These are phyloP conservation scores for Tympanoctomys barrerae DNA, from an alignment of 2,797 vertebrate species.

Conservation along the genomic window DNA sequence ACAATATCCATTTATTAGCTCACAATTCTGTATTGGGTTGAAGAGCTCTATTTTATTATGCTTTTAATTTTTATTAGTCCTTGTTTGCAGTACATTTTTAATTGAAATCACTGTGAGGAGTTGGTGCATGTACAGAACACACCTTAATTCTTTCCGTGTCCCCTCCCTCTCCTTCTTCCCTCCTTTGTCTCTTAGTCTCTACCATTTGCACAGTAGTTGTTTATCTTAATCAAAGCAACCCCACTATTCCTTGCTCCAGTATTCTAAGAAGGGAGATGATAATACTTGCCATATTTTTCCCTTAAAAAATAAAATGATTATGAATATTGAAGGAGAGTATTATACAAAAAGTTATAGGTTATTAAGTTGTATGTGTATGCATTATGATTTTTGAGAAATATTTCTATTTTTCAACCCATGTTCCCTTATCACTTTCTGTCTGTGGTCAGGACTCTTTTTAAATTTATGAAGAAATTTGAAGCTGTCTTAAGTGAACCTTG, in stretches of 20 bases:
- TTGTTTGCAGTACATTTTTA: not conserved
- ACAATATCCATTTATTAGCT: not conserved
- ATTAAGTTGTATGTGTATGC: not conserved
- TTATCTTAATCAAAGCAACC: not conserved
- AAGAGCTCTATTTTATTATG: not conserved
- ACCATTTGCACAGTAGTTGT: not conserved
- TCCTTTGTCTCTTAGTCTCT: not conserved
- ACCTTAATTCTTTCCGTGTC: not conserved
- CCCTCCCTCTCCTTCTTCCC: not conserved
- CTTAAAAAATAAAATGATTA: not conserved
- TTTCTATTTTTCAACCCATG: not conserved
- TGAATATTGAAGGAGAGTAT: not conserved
- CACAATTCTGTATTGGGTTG: not conserved
- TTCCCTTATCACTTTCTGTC: not conserved
- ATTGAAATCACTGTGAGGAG: not conserved
- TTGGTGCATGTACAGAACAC: not conserved
- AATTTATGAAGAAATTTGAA: constrained; percentile 97
- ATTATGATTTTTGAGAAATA: not conserved
- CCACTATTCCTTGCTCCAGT: not conserved
- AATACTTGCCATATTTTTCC: not conserved
- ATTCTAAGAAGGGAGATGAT: constrained; percentile 43
- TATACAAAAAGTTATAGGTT: not conserved
- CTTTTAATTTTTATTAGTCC: not conserved
- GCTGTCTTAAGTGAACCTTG: constrained; percentile 91
- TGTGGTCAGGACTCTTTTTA: constrained; percentile 95